These are phyloP conservation scores for Strigamia maritima DNA, from an alignment of 2,888 invertebrate genomes.

Conservation along the genomic window DNA sequence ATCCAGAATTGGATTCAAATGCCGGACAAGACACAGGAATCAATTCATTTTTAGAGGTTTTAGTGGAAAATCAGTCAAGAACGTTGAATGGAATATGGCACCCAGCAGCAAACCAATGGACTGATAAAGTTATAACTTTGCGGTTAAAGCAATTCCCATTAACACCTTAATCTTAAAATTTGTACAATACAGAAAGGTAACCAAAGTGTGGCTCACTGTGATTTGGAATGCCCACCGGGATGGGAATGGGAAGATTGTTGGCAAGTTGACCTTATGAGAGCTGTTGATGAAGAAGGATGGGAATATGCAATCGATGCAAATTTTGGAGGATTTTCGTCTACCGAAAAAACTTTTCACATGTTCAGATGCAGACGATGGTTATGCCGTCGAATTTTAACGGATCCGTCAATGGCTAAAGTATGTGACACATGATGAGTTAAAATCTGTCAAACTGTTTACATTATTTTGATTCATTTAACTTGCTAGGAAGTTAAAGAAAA, in stretches of 20 bases:
- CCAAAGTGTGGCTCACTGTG: constrained; percentile 45
- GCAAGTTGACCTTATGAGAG: constrained; percentile 53
- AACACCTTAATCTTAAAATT: background rate
- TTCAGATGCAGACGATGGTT: constrained; percentile 54
- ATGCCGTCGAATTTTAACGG: constrained; percentile 44
- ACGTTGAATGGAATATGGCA: constrained; percentile 53
- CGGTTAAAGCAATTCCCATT: background rate
- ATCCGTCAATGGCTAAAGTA: background rate
- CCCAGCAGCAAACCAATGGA: constrained; percentile 50
- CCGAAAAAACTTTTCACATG: constrained; percentile 55
- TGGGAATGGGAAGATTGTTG: constrained; percentile 56
- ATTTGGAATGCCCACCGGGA: constrained; percentile 50
- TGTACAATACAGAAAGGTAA: constrained; percentile 49
- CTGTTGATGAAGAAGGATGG: constrained; percentile 55
- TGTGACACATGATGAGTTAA: background rate
- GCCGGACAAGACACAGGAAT: constrained; percentile 54
- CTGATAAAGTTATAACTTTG: constrained; percentile 48
- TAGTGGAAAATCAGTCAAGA: constrained; percentile 53
- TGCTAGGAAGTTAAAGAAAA: background rate
- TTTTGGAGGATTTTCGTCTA: constrained; percentile 54
- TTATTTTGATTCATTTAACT: background rate
- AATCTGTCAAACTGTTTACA: background rate
- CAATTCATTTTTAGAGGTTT: constrained; percentile 53
- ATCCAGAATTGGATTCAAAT: constrained; percentile 52
- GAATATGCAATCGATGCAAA: constrained; percentile 55